Evolutionary conservation across 2,888 invertebrate species (phyloP).

Genomic region (Apodemia zela): DNA sequence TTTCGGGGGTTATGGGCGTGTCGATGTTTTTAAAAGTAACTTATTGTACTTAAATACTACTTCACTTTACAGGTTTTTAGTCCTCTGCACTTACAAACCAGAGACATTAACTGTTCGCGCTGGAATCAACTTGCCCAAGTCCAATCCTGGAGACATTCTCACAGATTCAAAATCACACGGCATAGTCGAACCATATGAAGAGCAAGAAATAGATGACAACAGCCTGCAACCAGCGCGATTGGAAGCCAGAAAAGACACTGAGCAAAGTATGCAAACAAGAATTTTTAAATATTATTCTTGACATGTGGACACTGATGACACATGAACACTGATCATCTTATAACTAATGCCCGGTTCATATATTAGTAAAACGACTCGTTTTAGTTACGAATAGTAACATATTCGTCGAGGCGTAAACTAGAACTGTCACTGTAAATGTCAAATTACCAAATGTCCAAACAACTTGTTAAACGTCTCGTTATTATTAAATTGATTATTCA

Average conservation of each 20-base stretch:
- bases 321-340: too few relatives aligned
- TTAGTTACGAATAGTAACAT: too few relatives aligned
- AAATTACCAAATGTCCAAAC: too few relatives aligned
- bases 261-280: constrained; percentile 47
- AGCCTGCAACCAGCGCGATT: constrained; percentile 71
- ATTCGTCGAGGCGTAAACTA: too few relatives aligned
- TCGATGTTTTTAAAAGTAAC: too few relatives aligned
- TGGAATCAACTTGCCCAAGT: constrained; percentile 85
- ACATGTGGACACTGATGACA: too few relatives aligned
- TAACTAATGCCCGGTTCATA: too few relatives aligned
- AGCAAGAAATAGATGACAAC: constrained; percentile 63
- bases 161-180: constrained; percentile 65
- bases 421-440: too few relatives aligned
- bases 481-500: too few relatives aligned
- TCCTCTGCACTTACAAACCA: constrained; percentile 90
- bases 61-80: constrained; percentile 82
- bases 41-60: neutral
- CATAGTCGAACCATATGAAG: constrained; percentile 66
- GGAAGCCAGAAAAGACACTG: constrained; percentile 62
- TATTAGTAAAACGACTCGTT: too few relatives aligned
- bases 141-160: constrained; percentile 72
- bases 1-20: too few relatives aligned
- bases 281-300: neutral
- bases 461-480: too few relatives aligned
- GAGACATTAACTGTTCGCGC: constrained; percentile 91